Evolutionary conservation across 2,888 invertebrate species (phyloP).

Genomic region (Metallyticus violacea): DNA sequence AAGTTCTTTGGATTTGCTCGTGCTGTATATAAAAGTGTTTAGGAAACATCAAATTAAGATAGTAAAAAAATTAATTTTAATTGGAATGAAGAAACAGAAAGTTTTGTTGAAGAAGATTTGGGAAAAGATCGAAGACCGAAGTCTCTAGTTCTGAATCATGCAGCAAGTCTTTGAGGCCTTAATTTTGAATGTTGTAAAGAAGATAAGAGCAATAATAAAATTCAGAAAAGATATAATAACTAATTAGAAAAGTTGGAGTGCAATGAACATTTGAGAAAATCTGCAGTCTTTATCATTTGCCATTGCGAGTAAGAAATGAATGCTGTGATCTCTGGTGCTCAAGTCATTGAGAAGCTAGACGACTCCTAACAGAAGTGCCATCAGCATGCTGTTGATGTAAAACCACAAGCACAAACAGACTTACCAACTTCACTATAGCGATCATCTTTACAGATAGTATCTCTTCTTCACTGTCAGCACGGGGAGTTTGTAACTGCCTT

Average conservation of each 20-base stretch:
- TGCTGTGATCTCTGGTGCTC: too few relatives aligned
- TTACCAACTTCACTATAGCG: background rate
- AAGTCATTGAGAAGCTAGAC: too few relatives aligned
- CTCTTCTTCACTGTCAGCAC: background rate
- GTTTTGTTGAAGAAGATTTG: too few relatives aligned
- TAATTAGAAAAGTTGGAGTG: background rate
- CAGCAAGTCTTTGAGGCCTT: background rate
- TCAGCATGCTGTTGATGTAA: background rate
- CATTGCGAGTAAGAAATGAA: background rate
- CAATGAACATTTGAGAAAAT: background rate
- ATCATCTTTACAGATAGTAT: background rate
- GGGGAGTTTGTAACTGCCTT: background rate
- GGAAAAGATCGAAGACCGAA: too few relatives aligned
- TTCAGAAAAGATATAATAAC: background rate
- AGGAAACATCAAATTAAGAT: too few relatives aligned
- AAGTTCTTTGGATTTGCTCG: too few relatives aligned
- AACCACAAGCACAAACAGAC: background rate
- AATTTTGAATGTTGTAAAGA: background rate
- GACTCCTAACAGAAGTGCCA: background rate
- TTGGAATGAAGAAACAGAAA: too few relatives aligned
- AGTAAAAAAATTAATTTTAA: too few relatives aligned
- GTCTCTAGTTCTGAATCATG: too few relatives aligned
- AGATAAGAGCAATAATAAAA: background rate
- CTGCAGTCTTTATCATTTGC: background rate
- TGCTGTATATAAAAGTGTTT: too few relatives aligned